A percentile compares a stretch with the other conserved stretches of the same genome.
phyloP scores from a whole-genome alignment of 2,113 vertebrate genomes.

The Pelodiscus sinensis region DNA sequence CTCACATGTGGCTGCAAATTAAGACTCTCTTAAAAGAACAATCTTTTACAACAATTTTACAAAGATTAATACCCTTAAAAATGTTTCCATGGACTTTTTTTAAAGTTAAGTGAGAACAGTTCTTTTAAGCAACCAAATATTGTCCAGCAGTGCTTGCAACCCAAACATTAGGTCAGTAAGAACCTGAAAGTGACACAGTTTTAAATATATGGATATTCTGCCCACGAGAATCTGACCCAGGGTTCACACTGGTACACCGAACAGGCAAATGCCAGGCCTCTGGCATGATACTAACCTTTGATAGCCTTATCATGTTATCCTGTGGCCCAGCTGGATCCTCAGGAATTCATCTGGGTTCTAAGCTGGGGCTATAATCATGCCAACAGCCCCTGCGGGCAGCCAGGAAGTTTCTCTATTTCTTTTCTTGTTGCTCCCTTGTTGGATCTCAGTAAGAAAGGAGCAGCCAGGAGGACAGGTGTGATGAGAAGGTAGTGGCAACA shows the following conservation, averaged over 20 bases:
- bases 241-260: background rate
- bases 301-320: background rate
- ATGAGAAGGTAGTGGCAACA: background rate
- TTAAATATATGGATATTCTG: background rate
- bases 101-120: background rate
- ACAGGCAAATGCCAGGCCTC: background rate
- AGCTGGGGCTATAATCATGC: background rate
- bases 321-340: background rate
- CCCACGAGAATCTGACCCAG: background rate
- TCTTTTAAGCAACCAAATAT: background rate
- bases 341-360: background rate
- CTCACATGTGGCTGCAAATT: background rate
- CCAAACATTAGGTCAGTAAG: background rate
- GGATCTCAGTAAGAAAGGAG: background rate
- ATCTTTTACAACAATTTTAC: constrained; percentile 1
- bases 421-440: background rate
- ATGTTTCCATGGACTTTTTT: background rate
- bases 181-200: background rate
- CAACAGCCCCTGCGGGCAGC: background rate
- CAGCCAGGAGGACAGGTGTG: background rate
- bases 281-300: background rate
- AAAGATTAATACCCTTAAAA: background rate
- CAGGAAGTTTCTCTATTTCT: background rate
- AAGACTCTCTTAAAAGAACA: background rate
- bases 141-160: background rate